A percentile compares a stretch with the other conserved stretches of the same genome.
These are phyloP conservation scores for Gavialis gangeticus DNA, from an alignment of 2,113 vertebrate species.

Conservation along the genomic window DNA sequence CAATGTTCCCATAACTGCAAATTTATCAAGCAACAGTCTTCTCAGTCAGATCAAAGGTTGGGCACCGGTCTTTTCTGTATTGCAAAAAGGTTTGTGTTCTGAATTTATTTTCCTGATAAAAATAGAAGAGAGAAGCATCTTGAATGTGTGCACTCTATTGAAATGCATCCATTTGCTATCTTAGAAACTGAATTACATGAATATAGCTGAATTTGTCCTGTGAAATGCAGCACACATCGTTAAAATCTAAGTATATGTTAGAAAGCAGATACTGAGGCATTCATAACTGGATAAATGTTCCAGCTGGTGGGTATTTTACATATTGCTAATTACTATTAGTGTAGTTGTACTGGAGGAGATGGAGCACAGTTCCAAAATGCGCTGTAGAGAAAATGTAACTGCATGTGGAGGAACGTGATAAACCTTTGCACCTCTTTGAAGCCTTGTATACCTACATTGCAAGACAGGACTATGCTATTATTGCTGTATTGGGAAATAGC, in stretches of 20 bases:
- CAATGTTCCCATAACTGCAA: background rate
- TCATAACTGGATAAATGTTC: background rate
- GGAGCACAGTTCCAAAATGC: background rate
- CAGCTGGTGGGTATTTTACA: background rate
- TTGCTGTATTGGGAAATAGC: background rate
- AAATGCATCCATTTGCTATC: background rate
- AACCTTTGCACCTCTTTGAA: background rate
- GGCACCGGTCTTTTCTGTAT: background rate
- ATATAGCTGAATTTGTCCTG: background rate
- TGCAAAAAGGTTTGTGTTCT: background rate
- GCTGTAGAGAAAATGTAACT: background rate
- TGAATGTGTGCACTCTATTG: background rate
- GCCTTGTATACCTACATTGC: background rate
- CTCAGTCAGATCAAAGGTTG: background rate
- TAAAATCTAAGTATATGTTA: background rate
- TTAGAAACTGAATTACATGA: background rate
- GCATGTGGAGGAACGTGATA: background rate
- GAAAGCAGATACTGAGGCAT: background rate
- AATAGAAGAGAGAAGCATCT: accelerated
- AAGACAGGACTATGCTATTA: background rate
- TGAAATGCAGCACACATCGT: background rate
- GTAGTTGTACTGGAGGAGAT: background rate
- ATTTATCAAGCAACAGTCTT: background rate
- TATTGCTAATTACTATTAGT: background rate
- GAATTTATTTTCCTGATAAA: background rate